Evolutionary conservation across 2,888 invertebrate genomes (phyloP), one percentile per base, ranked within the genome.

Genomic region (Cheilosia urbana): DNA sequence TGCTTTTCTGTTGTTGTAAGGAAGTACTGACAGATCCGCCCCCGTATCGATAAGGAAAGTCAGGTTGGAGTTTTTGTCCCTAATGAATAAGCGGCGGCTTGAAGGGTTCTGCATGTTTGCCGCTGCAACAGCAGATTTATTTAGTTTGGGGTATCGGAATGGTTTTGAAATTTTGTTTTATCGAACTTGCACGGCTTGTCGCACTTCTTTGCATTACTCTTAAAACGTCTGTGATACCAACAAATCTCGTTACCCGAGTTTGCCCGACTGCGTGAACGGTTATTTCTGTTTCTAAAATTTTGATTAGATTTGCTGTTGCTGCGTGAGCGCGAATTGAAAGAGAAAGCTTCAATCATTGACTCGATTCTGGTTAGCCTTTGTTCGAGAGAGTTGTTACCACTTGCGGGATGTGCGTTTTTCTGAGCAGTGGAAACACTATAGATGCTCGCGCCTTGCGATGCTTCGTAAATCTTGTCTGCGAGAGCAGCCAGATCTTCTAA

Each of bases 201-300:
- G 9, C 30, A 63, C 7, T 63, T 72, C n/a, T 9, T 71, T 1
- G 60, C 60, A 17, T 51, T 40, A 15, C 17, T 60, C 40, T 40
- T 62, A 30, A 17, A 62, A 15, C 72, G 72, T 40, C 30, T 62
- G 17, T 62, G 60, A 21, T 72, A 72, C 37, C 72, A 72, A 17
- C 60, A 72, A 7, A 34, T 62, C 6, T 11, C 40, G 3, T 51
- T 17, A 0, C 7, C 37, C 7, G 58, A 51, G 9, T 19, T 60
- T 6, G 17, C 4, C 0, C 62, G 53, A 53, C 11, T 57, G 1
- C 24, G 24, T 17, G 69, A 57, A 11, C 34, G 34, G 37, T 15
- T 58, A 2, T n/a, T 21, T 13, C 21, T 58, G 5, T n/a, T 21
- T 13, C 9, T 58, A 1, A 30, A 30, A 7, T 7, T 30, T 30